phyloP scores from a whole-genome alignment of 2,113 vertebrate genomes.

The Dasyprocta punctata region DNA sequence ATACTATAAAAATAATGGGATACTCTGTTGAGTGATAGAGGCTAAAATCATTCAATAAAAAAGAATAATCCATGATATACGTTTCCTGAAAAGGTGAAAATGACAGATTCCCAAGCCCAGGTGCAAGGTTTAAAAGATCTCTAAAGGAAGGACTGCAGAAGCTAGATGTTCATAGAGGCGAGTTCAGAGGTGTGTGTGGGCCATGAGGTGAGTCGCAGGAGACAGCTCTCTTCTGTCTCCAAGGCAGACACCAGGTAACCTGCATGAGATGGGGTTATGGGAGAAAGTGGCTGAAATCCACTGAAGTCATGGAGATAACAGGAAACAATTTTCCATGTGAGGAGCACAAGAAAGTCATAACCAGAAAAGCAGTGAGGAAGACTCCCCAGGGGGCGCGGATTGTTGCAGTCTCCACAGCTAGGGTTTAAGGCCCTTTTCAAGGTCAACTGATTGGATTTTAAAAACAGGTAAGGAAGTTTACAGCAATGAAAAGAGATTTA shows the following conservation, averaged over 20 bases:
- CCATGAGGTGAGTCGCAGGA: neutral
- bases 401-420: neutral
- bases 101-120: neutral
- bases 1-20: neutral
- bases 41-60: neutral
- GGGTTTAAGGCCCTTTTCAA: neutral
- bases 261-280: neutral
- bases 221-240: neutral
- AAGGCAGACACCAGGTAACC: neutral
- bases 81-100: neutral
- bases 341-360: neutral
- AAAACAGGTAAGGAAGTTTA: neutral
- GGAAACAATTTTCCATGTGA: neutral
- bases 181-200: neutral
- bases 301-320: neutral
- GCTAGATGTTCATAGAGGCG: neutral
- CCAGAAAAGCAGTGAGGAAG: neutral
- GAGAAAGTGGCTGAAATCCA: neutral
- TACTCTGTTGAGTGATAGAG: neutral
- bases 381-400: neutral
- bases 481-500: neutral
- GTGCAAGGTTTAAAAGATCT: neutral
- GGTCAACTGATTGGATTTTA: no score
- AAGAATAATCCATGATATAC: neutral
- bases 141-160: neutral